A percentile compares a stretch with the other conserved stretches of the same genome.
phyloP scores from a whole-genome alignment of 2,888 invertebrate genomes.

The Thelaira solivaga region DNA sequence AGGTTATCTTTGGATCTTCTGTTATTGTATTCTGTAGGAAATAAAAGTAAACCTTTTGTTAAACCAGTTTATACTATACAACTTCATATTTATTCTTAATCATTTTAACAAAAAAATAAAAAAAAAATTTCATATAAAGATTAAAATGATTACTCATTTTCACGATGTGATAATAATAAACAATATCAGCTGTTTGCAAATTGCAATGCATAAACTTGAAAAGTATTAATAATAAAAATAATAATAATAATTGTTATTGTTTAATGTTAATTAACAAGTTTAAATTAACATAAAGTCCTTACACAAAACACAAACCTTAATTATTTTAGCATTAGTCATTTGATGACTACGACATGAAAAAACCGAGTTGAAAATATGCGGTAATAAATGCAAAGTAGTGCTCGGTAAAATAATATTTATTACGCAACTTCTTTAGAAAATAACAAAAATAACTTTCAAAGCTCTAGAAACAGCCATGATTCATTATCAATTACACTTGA shows the following conservation, averaged over 20 bases:
- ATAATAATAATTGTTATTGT: neutral
- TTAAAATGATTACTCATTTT: neutral
- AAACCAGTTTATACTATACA: neutral
- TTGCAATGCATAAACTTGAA: constrained; percentile 13
- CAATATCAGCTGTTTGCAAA: constrained; percentile 1
- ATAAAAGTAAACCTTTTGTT: constrained; percentile 17
- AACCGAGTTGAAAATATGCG: neutral
- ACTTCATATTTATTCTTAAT: neutral
- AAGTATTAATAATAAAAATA: too few relatives aligned
- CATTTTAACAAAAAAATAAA: neutral
- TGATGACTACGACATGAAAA: neutral
- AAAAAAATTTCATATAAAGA: too few relatives aligned
- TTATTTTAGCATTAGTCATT: constrained; percentile 20
- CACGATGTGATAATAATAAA: neutral
- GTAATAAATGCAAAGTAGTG: too few relatives aligned
- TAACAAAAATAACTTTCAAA: too few relatives aligned
- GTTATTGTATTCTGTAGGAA: constrained; percentile 82
- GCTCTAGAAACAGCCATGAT: too few relatives aligned
- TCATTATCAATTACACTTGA: too few relatives aligned
- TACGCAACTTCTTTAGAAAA: too few relatives aligned
- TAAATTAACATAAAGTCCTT: constrained; percentile 12
- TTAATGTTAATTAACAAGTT: neutral
- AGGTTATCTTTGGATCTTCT: constrained; percentile 82
- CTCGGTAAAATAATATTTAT: too few relatives aligned
- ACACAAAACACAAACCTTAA: neutral